phyloP scores from a whole-genome alignment of 2,113 vertebrate genomes.

The Dasyprocta punctata region DNA sequence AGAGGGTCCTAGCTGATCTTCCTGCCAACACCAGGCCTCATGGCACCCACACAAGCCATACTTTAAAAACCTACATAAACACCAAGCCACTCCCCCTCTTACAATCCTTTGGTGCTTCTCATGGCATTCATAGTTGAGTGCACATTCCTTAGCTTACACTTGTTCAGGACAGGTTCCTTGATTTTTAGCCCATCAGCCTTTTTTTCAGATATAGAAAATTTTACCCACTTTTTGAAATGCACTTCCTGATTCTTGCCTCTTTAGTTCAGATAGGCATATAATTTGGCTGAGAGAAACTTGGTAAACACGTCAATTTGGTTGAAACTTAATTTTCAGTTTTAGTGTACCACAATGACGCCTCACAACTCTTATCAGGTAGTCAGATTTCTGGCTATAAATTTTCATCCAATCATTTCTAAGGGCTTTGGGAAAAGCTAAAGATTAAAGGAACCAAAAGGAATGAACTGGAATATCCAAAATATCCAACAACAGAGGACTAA shows the following conservation, averaged over 20 bases:
- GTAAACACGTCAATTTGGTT: slow-evolving; percentile 16
- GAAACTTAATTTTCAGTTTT: slow-evolving; percentile 53
- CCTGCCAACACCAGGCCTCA: not conserved
- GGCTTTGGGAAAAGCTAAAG: not conserved
- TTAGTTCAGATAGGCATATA: not conserved
- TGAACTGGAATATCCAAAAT: not conserved
- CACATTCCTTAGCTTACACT: not conserved
- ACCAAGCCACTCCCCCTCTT: not conserved
- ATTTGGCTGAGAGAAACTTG: slow-evolving; percentile 25
- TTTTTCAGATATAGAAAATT: not conserved
- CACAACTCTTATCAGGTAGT: not conserved
- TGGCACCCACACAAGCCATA: not conserved
- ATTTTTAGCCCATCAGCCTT: not conserved
- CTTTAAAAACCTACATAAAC: not conserved
- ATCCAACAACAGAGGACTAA: not conserved
- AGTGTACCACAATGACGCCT: not conserved
- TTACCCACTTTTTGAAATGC: not conserved
- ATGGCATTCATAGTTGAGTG: not conserved
- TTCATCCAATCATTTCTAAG: not conserved
- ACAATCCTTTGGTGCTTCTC: not conserved
- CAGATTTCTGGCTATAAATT: not conserved
- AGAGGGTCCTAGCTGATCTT: not conserved
- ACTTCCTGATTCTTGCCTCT: not conserved
- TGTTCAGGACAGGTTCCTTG: not conserved
- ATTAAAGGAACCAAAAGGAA: not conserved